Evolutionary conservation across 1,140 invertebrate species (phyloP).

Genomic region (Drosophila murphyi): DNA sequence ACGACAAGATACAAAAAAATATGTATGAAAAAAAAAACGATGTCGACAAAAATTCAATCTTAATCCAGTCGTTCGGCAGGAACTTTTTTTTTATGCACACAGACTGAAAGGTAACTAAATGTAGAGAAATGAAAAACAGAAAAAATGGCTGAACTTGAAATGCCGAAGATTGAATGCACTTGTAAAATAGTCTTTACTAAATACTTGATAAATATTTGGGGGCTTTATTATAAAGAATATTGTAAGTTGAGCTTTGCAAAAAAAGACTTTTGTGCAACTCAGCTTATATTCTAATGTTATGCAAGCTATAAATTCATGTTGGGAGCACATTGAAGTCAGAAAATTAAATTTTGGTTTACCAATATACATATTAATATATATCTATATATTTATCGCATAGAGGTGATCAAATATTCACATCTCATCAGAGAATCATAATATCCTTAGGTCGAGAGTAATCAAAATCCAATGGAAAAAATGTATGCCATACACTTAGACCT

Average conservation of each 20-base stretch:
- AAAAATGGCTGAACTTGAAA: background rate
- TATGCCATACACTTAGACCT: conserved; percentile 46
- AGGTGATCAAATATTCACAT: background rate
- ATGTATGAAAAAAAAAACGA: conserved; percentile 29
- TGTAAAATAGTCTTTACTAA: background rate
- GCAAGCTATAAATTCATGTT: no score
- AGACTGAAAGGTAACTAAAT: conserved; percentile 36
- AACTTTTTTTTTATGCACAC: conserved; percentile 36
- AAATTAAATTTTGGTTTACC: no score
- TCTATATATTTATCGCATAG: background rate
- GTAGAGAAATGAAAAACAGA: conserved; percentile 39
- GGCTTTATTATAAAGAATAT: background rate
- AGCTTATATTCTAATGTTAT: no score
- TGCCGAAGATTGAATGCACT: background rate
- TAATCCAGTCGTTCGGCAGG: conserved; percentile 64
- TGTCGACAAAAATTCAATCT: conserved; percentile 67
- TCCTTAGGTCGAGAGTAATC: background rate
- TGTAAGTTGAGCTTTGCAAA: no score
- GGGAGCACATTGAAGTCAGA: no score
- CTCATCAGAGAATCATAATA: background rate
- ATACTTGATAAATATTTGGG: background rate
- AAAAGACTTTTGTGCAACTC: no score
- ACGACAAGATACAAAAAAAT: conserved; percentile 58
- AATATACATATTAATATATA: background rate
- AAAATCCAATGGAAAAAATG: conserved; percentile 11